phyloP scores from a whole-genome alignment of 2,888 invertebrate genomes.

The Anarsia innoxiella region DNA sequence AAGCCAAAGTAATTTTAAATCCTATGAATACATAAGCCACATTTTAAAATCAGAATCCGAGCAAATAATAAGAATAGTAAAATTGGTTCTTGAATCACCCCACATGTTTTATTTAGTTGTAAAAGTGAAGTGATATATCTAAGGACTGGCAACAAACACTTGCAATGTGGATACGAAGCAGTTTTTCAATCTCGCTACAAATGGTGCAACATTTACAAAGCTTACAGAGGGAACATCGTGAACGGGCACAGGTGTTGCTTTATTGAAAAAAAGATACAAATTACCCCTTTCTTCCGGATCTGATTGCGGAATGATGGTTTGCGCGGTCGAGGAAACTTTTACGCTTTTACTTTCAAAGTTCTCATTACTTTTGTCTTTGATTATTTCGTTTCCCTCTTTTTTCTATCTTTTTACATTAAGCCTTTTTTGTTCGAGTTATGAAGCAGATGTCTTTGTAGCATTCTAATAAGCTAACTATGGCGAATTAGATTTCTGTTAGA shows the following conservation, averaged over 20 bases:
- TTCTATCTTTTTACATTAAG: too few relatives aligned
- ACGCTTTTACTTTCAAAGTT: constrained; percentile 1
- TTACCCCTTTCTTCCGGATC: constrained; percentile 57
- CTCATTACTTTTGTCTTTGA: neutral
- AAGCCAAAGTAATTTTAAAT: neutral
- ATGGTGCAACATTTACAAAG: constrained; percentile 68
- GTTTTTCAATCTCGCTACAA: constrained; percentile 72
- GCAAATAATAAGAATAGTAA: too few relatives aligned
- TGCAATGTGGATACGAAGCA: constrained; percentile 47
- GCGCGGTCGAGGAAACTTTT: constrained; percentile 18
- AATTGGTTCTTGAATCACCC: too few relatives aligned
- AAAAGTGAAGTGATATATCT: constrained; percentile 12
- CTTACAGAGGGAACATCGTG: constrained; percentile 52
- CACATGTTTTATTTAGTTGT: too few relatives aligned
- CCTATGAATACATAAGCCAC: neutral
- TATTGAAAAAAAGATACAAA: constrained; percentile 73
- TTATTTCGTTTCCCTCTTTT: too few relatives aligned
- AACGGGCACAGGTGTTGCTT: constrained; percentile 66
- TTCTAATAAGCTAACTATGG: too few relatives aligned
- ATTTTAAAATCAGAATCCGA: neutral
- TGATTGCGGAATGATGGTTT: constrained; percentile 50
- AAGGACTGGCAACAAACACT: constrained; percentile 22
- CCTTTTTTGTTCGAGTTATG: too few relatives aligned
- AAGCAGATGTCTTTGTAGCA: too few relatives aligned
- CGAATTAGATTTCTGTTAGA: too few relatives aligned